Evolutionary conservation across 37 sponge, comb jelly and placozoan genomes (phyloP).

Genomic region (Eunapius fragilis): DNA sequence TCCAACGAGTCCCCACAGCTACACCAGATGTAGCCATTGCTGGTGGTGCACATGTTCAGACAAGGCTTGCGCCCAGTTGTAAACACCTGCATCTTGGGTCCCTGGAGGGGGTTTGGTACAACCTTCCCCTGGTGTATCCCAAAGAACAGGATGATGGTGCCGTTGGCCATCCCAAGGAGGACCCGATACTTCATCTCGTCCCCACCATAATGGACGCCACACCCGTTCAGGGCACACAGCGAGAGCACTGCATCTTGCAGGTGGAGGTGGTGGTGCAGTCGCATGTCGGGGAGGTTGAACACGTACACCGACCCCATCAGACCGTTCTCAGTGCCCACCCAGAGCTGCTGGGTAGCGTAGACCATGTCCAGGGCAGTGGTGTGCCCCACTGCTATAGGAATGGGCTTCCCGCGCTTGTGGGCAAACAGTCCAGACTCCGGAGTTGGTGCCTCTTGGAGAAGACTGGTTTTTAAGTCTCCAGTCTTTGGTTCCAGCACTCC

Average conservation of each 20-base stretch:
- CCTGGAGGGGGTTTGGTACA: constrained; percentile 66
- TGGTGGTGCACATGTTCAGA: constrained; percentile 44
- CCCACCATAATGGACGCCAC: constrained; percentile 1
- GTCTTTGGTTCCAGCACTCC: constrained; percentile 61
- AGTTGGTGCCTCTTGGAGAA: constrained; percentile 70
- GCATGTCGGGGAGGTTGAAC: constrained; percentile 81
- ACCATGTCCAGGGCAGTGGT: constrained; percentile 74
- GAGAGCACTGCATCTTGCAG: constrained; percentile 88
- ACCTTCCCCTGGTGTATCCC: constrained; percentile 63
- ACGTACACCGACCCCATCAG: constrained; percentile 84
- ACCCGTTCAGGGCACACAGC: constrained; percentile 54
- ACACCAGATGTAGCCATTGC: constrained; percentile 67
- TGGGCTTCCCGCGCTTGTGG: constrained; percentile 62
- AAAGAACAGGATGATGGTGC: constrained; percentile 74
- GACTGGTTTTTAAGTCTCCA: constrained; percentile 42
- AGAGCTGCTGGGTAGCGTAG: constrained; percentile 67
- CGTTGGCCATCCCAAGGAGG: constrained; percentile 83
- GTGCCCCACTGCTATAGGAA: constrained; percentile 79
- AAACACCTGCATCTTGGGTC: constrained; percentile 42
- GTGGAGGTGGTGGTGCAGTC: constrained; percentile 73
- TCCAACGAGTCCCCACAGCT: constrained; percentile 69
- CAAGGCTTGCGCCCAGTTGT: constrained; percentile 56
- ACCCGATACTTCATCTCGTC: constrained; percentile 54
- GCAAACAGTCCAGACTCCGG: constrained; percentile 82
- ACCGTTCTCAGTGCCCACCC: constrained; percentile 89